Conservation (phyloP, 2,888 invertebrate genomes). For the Herminia tarsipennalis region DNA sequence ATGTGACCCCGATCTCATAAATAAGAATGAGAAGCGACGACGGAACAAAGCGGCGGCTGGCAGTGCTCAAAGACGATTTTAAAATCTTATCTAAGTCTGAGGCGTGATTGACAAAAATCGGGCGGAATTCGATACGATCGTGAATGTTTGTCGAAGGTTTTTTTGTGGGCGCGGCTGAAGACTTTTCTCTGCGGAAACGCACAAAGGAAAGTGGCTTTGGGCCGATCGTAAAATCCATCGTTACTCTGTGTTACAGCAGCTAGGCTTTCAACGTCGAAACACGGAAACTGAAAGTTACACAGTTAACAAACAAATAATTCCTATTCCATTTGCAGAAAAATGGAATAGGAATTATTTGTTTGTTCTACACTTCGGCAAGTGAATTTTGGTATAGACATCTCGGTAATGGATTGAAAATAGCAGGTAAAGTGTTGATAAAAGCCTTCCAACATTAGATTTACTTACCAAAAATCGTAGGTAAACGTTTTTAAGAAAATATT, state of each 20-base stretch:
- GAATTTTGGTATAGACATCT: constrained; percentile 15
- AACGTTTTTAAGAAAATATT: no score
- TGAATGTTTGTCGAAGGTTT: constrained; percentile 52
- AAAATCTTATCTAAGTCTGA: constrained; percentile 62
- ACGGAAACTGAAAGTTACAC: constrained; percentile 26
- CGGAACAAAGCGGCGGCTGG: constrained; percentile 50
- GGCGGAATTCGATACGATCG: constrained; percentile 49
- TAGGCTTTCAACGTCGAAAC: constrained; percentile 30
- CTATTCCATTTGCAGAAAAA: no score
- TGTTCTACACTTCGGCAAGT: constrained; percentile 36
- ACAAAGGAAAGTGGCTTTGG: constrained; percentile 55
- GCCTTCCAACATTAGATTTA: no score
- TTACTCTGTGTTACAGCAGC: constrained; percentile 51
- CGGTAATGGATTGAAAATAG: no score
- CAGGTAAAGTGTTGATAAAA: no score
- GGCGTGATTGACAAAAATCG: constrained; percentile 65
- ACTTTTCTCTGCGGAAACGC: constrained; percentile 42
- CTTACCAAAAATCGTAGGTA: no score
- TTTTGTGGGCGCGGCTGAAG: constrained; percentile 43
- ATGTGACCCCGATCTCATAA: constrained; percentile 61
- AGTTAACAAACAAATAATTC: no score
- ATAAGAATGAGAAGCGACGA: constrained; percentile 60
- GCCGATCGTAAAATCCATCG: constrained; percentile 60
- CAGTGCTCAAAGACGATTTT: constrained; percentile 58
- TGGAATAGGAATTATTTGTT: constrained; percentile 30